A percentile compares a stretch with the other conserved stretches of the same genome.
phyloP scores from a whole-genome alignment of 2,113 vertebrate species.

The Leptocoma aspasia region DNA sequence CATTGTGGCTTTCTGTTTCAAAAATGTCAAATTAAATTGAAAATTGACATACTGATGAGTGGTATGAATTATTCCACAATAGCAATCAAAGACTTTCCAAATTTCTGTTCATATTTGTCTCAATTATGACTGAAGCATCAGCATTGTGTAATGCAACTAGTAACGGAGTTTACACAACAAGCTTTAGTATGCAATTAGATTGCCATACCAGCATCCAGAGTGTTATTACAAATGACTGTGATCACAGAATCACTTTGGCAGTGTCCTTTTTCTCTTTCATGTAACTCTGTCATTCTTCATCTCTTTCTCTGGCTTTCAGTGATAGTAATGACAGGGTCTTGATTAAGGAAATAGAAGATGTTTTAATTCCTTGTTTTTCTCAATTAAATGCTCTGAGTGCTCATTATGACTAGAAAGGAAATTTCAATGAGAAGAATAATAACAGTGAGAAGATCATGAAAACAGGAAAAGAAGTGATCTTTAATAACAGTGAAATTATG shows the following conservation, averaged over 20 bases:
- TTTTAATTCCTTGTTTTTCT: conserved; percentile 66
- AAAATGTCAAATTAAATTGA: neutral
- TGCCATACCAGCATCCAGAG: neutral
- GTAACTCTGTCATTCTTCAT: neutral
- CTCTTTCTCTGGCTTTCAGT: neutral
- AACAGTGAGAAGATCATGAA: neutral
- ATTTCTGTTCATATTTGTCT: neutral
- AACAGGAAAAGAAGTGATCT: neutral
- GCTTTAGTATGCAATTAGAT: neutral
- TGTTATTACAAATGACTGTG: neutral
- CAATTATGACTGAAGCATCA: neutral
- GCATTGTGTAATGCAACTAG: neutral
- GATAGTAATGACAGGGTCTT: conserved; percentile 54
- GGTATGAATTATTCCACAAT: neutral
- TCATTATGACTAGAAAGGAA: neutral
- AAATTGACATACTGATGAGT: neutral
- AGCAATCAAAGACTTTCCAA: neutral
- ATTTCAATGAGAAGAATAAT: neutral
- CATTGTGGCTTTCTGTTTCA: neutral
- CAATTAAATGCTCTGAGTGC: neutral
- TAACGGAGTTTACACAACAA: neutral
- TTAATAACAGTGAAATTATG: neutral
- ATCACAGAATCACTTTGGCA: neutral
- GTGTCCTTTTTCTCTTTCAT: conserved; percentile 7
- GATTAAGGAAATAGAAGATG: conserved; percentile 47